These are phyloP conservation scores for Ceratosolen solmsi DNA, from an alignment of 1,140 invertebrate species.

Conservation along the genomic window DNA sequence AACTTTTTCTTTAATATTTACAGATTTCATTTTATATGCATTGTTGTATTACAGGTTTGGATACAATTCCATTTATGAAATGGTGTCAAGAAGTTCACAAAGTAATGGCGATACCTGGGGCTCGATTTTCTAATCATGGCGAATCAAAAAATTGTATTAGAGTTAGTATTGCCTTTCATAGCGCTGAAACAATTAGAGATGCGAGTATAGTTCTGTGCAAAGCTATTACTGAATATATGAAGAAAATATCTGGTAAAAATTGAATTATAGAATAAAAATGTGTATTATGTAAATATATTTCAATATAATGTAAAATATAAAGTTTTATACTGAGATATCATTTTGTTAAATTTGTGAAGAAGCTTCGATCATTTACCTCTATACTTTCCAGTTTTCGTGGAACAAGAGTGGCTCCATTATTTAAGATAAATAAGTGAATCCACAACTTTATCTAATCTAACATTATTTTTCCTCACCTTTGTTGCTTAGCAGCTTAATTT, in stretches of 20 bases:
- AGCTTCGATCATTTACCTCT: too few species aligned
- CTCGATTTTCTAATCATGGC: slow-evolving; percentile 66
- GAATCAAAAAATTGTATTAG: slow-evolving; percentile 70
- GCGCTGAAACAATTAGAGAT: slow-evolving; percentile 57
- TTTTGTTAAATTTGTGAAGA: too few species aligned
- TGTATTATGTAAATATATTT: slow-evolving; percentile 43
- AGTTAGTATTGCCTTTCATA: slow-evolving; percentile 73
- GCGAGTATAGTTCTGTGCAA: slow-evolving; percentile 61
- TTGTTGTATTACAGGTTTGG: slow-evolving; percentile 55
- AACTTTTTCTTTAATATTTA: too few species aligned
- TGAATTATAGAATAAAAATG: slow-evolving; percentile 26
- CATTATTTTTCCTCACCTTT: too few species aligned
- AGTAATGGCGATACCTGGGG: slow-evolving; percentile 73
- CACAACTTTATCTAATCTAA: too few species aligned
- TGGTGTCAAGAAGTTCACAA: slow-evolving; percentile 68
- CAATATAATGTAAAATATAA: background rate
- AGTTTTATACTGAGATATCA: too few species aligned
- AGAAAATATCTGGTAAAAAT: background rate
- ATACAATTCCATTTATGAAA: slow-evolving; percentile 64
- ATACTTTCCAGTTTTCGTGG: too few species aligned
- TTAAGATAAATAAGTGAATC: too few species aligned
- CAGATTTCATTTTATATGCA: too few species aligned
- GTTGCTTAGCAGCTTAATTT: too few species aligned
- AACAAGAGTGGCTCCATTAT: too few species aligned
- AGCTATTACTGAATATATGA: slow-evolving; percentile 59